A percentile compares a stretch with the other conserved stretches of the same genome.
These are phyloP conservation scores for Lepidostoma basale DNA, from an alignment of 1,140 invertebrate genomes.

Conservation along the genomic window DNA sequence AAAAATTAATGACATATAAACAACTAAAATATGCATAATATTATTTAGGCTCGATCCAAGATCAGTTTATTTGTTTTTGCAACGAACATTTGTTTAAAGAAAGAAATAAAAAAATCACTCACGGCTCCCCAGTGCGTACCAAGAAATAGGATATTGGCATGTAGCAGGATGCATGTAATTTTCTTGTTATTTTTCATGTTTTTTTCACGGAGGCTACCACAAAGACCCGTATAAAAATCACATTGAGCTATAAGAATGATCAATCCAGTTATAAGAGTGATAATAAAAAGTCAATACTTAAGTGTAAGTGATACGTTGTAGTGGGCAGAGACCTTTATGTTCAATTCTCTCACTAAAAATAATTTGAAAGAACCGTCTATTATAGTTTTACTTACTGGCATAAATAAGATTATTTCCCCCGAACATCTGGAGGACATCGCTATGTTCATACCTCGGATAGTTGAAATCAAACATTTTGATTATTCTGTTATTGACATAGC, in stretches of 20 bases:
- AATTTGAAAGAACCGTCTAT: background rate
- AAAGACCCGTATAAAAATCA: too few relatives aligned
- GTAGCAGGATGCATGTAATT: constrained; percentile 32
- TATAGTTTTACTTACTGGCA: constrained; percentile 25
- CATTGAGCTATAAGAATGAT: too few relatives aligned
- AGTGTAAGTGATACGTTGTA: too few relatives aligned
- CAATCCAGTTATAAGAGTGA: too few relatives aligned
- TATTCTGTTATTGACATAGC: constrained; percentile 16
- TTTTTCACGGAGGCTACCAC: too few relatives aligned
- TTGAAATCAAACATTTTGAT: constrained; percentile 12
- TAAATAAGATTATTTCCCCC: constrained; percentile 41
- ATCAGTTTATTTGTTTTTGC: background rate
- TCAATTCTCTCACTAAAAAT: background rate
- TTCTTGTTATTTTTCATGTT: constrained; percentile 11
- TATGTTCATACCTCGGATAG: constrained; percentile 21
- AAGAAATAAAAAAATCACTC: background rate
- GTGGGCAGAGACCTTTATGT: too few relatives aligned
- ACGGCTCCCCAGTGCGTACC: constrained; percentile 40
- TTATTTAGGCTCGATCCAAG: background rate
- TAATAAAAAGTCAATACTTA: too few relatives aligned
- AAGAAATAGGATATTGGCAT: constrained; percentile 37
- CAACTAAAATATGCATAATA: background rate
- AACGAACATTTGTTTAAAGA: constrained; percentile 1
- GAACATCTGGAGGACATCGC: constrained; percentile 33
- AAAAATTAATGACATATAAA: background rate